Base-by-base conservation (phyloP, 2,797 vertebrate genomes). In the Protonibea diacanthus region DNA sequence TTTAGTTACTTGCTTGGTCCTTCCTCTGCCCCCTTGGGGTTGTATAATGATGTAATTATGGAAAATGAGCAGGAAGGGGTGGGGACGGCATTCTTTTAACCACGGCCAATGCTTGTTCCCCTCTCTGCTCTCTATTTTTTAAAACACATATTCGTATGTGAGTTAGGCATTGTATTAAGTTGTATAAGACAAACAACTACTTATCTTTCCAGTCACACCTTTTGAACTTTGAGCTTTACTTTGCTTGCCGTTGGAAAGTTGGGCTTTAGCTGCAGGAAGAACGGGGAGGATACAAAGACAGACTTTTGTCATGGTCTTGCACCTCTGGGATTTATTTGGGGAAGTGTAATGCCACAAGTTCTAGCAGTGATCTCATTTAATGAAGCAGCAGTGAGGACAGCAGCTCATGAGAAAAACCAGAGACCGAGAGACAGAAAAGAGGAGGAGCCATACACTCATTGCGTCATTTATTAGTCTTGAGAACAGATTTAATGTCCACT, bases 401-500 rank as follows among this genome's bases (percentile, higher is more conserved):
- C 74, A 85, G 49, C 78, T 21, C 63, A 40, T 73, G 79, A 85
- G 59, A 86, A 83, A 61, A 84, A 76, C 25, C 77, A 85, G 87
- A 89, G 77, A 42, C 62, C 76, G 53, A 69, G 17, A 74, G 62
- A 82, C 51, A 58, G 60, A 74, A 74, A 68, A 72, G 68, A 88
- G 94, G 94, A 92, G 94, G 94, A 93, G 94, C 74, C 53, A 58
- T 42, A 65, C 55, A 62, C 60, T 71, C 38, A 64, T 80, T 89
- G 47, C 89, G 51, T 93, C 90, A 94, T 88, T 73, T 84, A 44
- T 87, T 83, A 71, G 65, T 73, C 59, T 76, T 40, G 55, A 65
- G 45, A 84, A 75, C 80, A 89, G 79, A 92, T 87, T 89, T 91
- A 87, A 80, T 80, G 89, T 57, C 84, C 84, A 78, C 81, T 77